phyloP scores from a whole-genome alignment of 2,797 vertebrate genomes.

The Agapornis canus region DNA sequence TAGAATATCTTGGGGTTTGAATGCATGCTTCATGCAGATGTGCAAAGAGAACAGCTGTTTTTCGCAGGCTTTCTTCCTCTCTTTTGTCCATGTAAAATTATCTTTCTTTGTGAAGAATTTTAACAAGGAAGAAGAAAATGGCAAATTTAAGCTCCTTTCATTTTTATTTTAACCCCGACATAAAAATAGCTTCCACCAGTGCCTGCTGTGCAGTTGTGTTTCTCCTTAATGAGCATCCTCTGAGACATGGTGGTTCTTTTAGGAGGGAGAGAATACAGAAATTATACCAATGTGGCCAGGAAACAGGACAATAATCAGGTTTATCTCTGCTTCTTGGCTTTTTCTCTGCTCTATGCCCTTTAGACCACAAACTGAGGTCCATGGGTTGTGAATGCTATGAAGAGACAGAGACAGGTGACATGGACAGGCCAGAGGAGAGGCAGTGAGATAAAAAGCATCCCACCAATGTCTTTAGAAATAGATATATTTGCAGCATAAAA shows the following conservation, averaged over 20 bases:
- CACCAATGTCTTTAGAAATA: background rate
- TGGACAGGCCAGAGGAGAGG: background rate
- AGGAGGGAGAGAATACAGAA: background rate
- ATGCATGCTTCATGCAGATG: background rate
- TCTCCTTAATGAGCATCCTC: background rate
- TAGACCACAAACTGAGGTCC: fast-evolving
- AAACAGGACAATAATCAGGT: background rate
- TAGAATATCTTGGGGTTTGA: background rate
- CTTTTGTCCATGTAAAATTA: slow-evolving; percentile 16
- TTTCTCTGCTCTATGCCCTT: background rate
- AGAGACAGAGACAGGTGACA: background rate
- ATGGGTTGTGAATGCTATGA: fast-evolving
- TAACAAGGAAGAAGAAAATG: slow-evolving; percentile 14
- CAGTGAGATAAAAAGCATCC: background rate
- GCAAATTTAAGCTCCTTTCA: slow-evolving; percentile 12
- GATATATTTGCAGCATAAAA: background rate
- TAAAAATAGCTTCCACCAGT: slow-evolving; percentile 3
- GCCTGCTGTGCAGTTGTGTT: background rate
- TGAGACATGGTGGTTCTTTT: background rate
- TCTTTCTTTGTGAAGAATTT: background rate
- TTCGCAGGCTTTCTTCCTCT: slow-evolving; percentile 2
- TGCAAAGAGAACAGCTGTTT: slow-evolving; percentile 4
- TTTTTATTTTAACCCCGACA: background rate
- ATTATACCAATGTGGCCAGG: background rate
- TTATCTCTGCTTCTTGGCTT: background rate